Base-by-base conservation (phyloP, 1,140 invertebrate species). In the Chionoecetes opilio region DNA sequence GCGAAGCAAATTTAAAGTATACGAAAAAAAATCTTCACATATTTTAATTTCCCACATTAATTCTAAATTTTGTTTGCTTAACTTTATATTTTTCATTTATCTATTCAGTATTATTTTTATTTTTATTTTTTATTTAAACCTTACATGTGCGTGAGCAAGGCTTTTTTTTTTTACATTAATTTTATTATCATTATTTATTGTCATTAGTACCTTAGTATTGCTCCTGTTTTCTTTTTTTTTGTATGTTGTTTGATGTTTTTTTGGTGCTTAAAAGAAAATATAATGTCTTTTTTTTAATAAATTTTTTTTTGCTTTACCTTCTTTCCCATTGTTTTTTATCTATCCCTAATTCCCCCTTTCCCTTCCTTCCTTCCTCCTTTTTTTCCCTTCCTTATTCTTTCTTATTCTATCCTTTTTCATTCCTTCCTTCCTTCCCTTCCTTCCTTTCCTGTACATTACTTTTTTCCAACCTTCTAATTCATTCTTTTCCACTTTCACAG, bases 361-460 rank as follows among this genome's bases (percentile, higher is more conserved):
- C n/a, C n/a, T 75, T 75, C n/a, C n/a, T 75, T 75, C n/a, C n/a
- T 75, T 75, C n/a, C n/a, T 75, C n/a, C n/a, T 75, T 75, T 75
- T 75, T 75, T 75, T 75, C n/a, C n/a, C n/a, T n/a, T n/a, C n/a
- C n/a, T n/a, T n/a, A n/a, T n/a, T n/a, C n/a, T n/a, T n/a, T n/a
- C n/a, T n/a, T n/a, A n/a, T n/a, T n/a, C n/a, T n/a, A n/a, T n/a
- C n/a, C n/a, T n/a, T n/a, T n/a, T n/a, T n/a, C n/a, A n/a, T 75
- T 75, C n/a, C n/a, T 75, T 75, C n/a, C n/a, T 75, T 75, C n/a
- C n/a, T 75, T 75, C n/a, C n/a, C n/a, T 75, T 75, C n/a, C n/a
- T 75, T 75, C n/a, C n/a, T 75, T 75, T 75, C n/a, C n/a, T 75
- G 11, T 75, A 14, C n/a, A 14, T 75, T 75, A 14, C n/a, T 75